Evolutionary conservation across 2,797 vertebrate species (phyloP).

Genomic region (Basileuterus tristriatus): DNA sequence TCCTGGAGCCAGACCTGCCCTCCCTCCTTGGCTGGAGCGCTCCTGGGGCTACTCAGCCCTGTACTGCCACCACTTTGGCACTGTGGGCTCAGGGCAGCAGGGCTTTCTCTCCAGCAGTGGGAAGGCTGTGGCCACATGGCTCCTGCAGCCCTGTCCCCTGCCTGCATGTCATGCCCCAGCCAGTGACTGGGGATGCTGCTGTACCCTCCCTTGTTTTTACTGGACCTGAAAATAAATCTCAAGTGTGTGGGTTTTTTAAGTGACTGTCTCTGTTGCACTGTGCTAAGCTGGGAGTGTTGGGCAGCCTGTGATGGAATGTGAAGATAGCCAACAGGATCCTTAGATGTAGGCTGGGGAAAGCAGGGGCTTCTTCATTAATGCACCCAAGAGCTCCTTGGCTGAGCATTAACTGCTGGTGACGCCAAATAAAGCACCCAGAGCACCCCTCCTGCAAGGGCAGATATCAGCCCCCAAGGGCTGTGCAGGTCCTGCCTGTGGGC

Average conservation of each 20-base stretch:
- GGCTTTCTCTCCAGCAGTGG: neutral
- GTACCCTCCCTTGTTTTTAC: neutral
- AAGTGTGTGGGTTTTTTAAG: neutral
- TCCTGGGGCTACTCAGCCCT: fast-evolving
- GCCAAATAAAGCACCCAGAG: neutral
- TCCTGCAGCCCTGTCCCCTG: neutral
- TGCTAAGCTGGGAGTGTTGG: neutral
- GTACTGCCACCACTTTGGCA: fast-evolving
- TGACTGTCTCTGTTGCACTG: neutral
- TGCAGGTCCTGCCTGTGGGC: neutral
- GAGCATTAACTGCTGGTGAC: neutral
- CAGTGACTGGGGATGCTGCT: neutral
- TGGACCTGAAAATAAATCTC: slow-evolving; percentile 15
- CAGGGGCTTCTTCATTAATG: neutral
- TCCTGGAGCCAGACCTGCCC: neutral
- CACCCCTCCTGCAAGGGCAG: neutral
- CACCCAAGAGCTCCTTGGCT: neutral
- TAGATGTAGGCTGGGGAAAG: neutral
- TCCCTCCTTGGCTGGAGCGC: neutral
- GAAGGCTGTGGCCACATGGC: neutral
- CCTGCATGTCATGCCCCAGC: neutral
- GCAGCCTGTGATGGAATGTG: neutral
- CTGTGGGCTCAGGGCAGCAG: fast-evolving
- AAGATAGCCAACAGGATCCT: neutral
- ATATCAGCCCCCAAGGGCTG: neutral